phyloP scores from a whole-genome alignment of 2,888 invertebrate species.

The Eumerus sabulonum region DNA sequence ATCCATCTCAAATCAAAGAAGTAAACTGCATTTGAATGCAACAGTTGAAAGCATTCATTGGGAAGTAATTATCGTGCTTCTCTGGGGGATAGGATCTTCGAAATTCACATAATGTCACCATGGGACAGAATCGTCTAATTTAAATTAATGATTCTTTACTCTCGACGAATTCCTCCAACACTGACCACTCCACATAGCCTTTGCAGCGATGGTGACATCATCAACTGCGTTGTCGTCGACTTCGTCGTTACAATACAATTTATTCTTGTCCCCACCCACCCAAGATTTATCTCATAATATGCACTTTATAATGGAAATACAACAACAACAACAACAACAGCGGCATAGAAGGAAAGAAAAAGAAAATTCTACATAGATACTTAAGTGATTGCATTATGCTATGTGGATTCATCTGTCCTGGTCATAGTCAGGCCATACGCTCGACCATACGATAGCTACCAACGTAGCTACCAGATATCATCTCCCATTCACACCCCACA shows the following conservation, averaged over 20 bases:
- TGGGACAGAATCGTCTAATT: conserved; percentile 15
- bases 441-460: conserved; percentile 15
- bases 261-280: conserved; percentile 53
- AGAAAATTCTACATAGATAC: no score
- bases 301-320: conserved; percentile 47
- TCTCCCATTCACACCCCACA: background rate
- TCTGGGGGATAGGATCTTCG: no score
- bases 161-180: conserved; percentile 10
- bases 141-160: conserved; percentile 25
- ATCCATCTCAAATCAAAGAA: no score
- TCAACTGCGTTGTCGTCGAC: conserved; percentile 20
- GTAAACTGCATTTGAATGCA: background rate
- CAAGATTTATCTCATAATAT: conserved; percentile 42
- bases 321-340: conserved; percentile 15
- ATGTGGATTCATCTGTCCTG: conserved; percentile 48
- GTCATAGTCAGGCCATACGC: conserved; percentile 35
- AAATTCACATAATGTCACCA: no score
- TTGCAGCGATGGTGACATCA: conserved; percentile 48
- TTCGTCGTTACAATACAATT: conserved; percentile 52
- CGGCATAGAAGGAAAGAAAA: conserved; percentile 8
- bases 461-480: conserved; percentile 25
- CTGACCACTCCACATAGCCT: conserved; percentile 37
- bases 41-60: background rate
- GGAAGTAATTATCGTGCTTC: no score
- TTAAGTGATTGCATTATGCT: conserved; percentile 57